Conservation (phyloP, 2,797 vertebrate species). For the Ptychobarbus kaznakovi region DNA sequence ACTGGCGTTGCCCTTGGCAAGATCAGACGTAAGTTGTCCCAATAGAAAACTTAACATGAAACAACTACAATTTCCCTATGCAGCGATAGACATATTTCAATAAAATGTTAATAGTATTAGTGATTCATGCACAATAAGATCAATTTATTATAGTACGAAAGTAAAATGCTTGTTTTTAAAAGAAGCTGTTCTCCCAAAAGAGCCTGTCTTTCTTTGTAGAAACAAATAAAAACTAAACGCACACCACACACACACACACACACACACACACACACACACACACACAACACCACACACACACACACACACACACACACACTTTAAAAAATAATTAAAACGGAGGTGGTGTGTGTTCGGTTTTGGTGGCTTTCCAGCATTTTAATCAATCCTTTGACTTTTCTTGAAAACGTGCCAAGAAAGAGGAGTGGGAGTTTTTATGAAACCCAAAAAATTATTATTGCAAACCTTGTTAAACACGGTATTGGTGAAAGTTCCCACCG, state of each 20-base stretch:
- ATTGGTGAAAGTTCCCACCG: neutral
- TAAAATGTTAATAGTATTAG: neutral
- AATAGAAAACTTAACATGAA: neutral
- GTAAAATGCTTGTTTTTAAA: conserved; percentile 1
- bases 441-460: neutral
- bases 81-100: neutral
- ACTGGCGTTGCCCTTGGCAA: neutral
- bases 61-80: neutral
- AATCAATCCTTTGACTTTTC: neutral
- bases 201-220: neutral
- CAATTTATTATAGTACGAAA: neutral
- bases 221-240: neutral
- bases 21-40: neutral
- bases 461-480: neutral
- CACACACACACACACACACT: neutral
- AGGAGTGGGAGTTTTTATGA: neutral
- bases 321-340: neutral
- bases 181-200: neutral
- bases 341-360: neutral
- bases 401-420: neutral
- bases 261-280: neutral
- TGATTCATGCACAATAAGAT: neutral
- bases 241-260: neutral
- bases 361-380: neutral
- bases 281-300: neutral